Evolutionary conservation across 2,888 invertebrate genomes (phyloP), one percentile per base, ranked within the genome.

Genomic region (Rhorus exstirpatorius): DNA sequence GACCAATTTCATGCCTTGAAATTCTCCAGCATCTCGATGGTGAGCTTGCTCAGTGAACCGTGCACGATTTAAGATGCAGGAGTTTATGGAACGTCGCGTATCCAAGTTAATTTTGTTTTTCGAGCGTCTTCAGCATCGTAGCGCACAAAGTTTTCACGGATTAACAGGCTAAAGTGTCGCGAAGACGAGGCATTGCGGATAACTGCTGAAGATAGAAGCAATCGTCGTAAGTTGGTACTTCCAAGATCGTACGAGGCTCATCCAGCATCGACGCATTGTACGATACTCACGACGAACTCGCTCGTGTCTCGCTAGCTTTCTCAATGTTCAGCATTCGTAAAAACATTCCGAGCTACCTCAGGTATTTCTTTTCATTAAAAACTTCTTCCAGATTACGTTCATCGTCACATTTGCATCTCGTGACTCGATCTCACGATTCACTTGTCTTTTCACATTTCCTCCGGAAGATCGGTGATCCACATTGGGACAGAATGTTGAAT

Each of bases 1-100:
- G 4, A 24, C 41, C 60, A 71, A 51, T 81, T 81, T 67, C 81
- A 77, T 81, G 67, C 65, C 76, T 51, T 12, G 63, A 68, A 63
- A 65, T 70, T 76, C 63, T 68, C 44, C 41, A 51, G 58, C 60
- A 19, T 38, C 26, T 38, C 14, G 31, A 49, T 24, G 17, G 49
- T 24, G 41, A 67, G 53, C 38, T 61, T 24, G 31, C 12, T 21
- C 19, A 14, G 26, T 67, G 19, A 21, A 38, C 24, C 24, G 17
- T 35, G 8, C 4, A 46, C 24, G 38, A 46, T 46, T 38, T 10
- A 6, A 35, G 46, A 21, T 31, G 14, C 49, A 4, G 31, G 17
- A 14, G n/a, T 38, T 8, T 21, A 10, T 12, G 0, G 1, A 49
- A 44, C 72, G 41, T 58, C 72, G 38, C 46, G 10, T 10, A 44